These are phyloP conservation scores for Micrastur ruficollis DNA, from an alignment of 2,797 vertebrate species.

Conservation along the genomic window DNA sequence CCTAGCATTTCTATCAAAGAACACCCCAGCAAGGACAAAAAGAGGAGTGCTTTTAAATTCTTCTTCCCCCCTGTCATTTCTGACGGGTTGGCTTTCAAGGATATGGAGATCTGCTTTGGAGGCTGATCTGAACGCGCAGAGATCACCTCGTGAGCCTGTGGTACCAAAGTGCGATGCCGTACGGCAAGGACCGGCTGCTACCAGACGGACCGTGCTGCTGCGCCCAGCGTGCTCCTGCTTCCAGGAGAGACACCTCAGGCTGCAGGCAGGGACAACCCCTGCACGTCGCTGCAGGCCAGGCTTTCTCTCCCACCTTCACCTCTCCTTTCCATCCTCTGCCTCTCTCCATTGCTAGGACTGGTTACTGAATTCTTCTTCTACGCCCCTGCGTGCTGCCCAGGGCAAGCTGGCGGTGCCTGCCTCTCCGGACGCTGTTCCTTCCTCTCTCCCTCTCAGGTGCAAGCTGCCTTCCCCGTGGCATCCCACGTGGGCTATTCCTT, in stretches of 20 bases:
- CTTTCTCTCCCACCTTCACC: not conserved
- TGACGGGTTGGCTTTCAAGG: not conserved
- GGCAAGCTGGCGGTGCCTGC: not conserved
- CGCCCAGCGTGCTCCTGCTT: not conserved
- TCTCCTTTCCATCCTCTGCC: not conserved
- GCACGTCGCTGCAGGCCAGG: fast-evolving
- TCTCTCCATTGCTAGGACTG: not conserved
- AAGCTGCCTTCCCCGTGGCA: not conserved
- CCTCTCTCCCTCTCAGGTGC: not conserved
- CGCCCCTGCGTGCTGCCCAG: not conserved
- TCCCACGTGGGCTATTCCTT: not conserved
- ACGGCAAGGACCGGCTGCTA: not conserved
- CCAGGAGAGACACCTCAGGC: fast-evolving
- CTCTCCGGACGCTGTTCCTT: not conserved
- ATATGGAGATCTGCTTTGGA: not conserved
- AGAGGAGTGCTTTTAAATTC: not conserved
- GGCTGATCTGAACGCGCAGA: not conserved
- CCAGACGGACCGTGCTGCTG: not conserved
- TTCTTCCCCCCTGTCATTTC: not conserved
- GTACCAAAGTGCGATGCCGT: not conserved
- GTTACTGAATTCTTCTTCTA: not conserved
- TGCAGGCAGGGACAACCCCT: not conserved
- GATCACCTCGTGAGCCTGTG: not conserved
- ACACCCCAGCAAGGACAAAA: not conserved
- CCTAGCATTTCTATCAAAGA: not conserved